These are phyloP conservation scores for Adelognathus sp. DNA, from an alignment of 2,888 invertebrate species.

Conservation along the genomic window DNA sequence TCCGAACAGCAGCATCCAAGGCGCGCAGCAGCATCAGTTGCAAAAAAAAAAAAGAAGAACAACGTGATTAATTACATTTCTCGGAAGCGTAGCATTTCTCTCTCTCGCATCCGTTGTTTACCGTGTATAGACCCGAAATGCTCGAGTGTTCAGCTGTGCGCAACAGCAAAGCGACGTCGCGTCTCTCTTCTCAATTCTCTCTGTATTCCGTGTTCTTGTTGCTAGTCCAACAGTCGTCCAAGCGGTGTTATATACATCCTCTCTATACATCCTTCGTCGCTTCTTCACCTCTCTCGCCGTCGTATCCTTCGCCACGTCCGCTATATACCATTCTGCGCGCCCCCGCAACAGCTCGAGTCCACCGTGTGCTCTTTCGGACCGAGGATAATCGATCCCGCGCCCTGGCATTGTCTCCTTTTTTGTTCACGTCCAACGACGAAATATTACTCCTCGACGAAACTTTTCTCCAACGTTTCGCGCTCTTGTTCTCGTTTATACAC, in stretches of 20 bases:
- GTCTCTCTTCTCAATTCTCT: conserved; percentile 24
- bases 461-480: conserved; percentile 54
- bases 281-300: conserved; percentile 1
- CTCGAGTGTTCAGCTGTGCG: conserved; percentile 29
- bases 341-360: conserved; percentile 21
- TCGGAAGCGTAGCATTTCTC: conserved; percentile 65
- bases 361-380: conserved; percentile 63
- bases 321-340: conserved; percentile 1
- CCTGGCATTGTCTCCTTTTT: conserved; percentile 78
- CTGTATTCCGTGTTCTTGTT: conserved; percentile 49
- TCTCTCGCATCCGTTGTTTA: conserved; percentile 13
- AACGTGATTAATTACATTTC: conserved; percentile 77
- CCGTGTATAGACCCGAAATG: conserved; percentile 20
- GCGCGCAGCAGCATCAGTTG: conserved; percentile 10
- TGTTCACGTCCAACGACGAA: conserved; percentile 73
- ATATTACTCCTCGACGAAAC: conserved; percentile 70
- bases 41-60: conserved; percentile 37
- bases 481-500: conserved; percentile 21
- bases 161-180: conserved; percentile 20
- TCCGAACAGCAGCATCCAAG: neutral
- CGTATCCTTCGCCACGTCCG: conserved; percentile 19
- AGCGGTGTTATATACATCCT: conserved; percentile 43
- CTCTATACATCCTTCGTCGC: conserved; percentile 33
- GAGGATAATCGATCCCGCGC: conserved; percentile 79
- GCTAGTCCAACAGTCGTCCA: conserved; percentile 45